phyloP scores from a whole-genome alignment of 2,888 invertebrate species.

The Caenorhabditis sp. region DNA sequence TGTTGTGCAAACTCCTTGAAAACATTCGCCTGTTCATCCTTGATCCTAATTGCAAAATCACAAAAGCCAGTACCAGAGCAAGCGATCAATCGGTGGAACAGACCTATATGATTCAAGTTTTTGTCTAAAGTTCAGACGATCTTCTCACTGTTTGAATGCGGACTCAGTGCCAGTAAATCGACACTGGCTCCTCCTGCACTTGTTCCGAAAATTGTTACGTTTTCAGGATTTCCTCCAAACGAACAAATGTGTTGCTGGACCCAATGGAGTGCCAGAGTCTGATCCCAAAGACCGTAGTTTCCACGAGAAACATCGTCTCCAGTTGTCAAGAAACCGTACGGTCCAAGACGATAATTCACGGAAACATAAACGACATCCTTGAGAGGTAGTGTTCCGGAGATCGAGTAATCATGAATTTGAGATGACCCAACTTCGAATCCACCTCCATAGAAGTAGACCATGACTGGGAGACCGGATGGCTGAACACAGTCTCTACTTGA shows the following conservation, averaged over 20 bases:
- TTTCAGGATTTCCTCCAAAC: slow-evolving; percentile 78
- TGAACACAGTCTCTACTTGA: slow-evolving; percentile 18
- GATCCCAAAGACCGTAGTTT: slow-evolving; percentile 80
- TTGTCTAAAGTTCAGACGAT: not conserved
- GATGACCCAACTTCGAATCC: slow-evolving; percentile 66
- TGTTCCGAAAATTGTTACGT: slow-evolving; percentile 79
- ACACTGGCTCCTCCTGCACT: slow-evolving; percentile 73
- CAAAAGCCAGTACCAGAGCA: slow-evolving; percentile 64
- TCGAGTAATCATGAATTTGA: slow-evolving; percentile 49
- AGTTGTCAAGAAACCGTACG: slow-evolving; percentile 71
- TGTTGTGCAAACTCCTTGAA: slow-evolving; percentile 56
- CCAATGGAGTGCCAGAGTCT: slow-evolving; percentile 78
- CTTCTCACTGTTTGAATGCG: slow-evolving; percentile 53
- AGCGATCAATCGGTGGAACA: slow-evolving; percentile 7
- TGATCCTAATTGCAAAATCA: slow-evolving; percentile 53
- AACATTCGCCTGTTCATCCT: slow-evolving; percentile 29
- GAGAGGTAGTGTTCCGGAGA: slow-evolving; percentile 71
- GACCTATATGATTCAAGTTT: slow-evolving; percentile 25
- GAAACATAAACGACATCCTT: slow-evolving; percentile 74
- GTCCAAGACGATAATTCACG: slow-evolving; percentile 75
- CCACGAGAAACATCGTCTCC: slow-evolving; percentile 64
- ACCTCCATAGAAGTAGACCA: slow-evolving; percentile 73
- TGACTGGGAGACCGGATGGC: slow-evolving; percentile 65
- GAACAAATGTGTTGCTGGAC: slow-evolving; percentile 75
- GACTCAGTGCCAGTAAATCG: slow-evolving; percentile 69